These are phyloP conservation scores for Anguilla anguilla DNA, from an alignment of 2,797 vertebrate species.

Conservation along the genomic window DNA sequence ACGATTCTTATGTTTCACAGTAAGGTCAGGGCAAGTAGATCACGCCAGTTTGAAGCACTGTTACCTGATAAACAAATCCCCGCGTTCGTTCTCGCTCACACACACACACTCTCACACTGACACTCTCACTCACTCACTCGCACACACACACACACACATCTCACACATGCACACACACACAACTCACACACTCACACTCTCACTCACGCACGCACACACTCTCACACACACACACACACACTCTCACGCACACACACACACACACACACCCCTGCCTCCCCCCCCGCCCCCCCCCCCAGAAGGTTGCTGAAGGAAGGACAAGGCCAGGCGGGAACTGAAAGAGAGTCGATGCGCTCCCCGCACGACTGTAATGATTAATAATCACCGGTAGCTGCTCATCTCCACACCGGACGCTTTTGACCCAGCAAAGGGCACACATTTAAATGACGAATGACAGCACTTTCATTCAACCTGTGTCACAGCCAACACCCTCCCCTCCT, in stretches of 20 bases:
- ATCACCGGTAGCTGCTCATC: conserved; percentile 49
- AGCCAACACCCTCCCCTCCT: background rate
- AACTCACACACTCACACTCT: background rate
- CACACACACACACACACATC: conserved; percentile 12
- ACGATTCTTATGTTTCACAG: background rate
- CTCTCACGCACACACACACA: background rate
- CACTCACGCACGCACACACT: background rate
- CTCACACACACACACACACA: background rate
- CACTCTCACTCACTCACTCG: background rate
- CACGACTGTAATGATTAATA: conserved; percentile 52
- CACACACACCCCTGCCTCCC: background rate
- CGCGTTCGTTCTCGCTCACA: background rate
- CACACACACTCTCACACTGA: too few species aligned
- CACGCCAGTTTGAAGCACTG: background rate
- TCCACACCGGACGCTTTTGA: conserved; percentile 39
- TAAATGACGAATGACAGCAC: conserved; percentile 45
- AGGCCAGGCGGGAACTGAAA: conserved; percentile 42
- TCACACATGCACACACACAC: background rate
- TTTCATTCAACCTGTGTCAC: conserved; percentile 29
- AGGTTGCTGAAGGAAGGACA: conserved; percentile 40
- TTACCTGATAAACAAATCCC: background rate
- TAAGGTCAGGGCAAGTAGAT: background rate
- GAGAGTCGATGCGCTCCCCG: conserved; percentile 45
- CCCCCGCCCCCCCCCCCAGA: background rate
- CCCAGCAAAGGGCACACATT: conserved; percentile 53